Evolutionary conservation across 2,113 vertebrate genomes (phyloP), one percentile per base, ranked within the genome.

Genomic region (Serilophus lunatus): DNA sequence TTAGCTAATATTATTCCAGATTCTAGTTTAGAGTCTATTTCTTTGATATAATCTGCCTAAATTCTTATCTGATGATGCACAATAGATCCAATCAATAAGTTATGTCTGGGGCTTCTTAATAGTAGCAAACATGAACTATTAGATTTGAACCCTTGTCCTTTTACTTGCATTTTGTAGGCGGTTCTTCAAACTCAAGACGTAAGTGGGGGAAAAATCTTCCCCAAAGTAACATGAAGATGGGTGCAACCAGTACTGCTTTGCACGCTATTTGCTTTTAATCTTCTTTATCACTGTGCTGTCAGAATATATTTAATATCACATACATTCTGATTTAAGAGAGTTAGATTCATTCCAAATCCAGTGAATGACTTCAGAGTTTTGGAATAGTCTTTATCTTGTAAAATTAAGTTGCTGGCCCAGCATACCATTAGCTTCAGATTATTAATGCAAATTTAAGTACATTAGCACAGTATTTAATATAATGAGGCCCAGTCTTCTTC

Each of bases 331-430:
- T 86, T 29, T 90, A 74, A 93, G 56, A 81, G 47, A 93, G 82
- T 78, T 69, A 84, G 51, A 81, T 93, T 77, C 11, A 1, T 95
- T 88, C 51, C 3, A 1, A 72, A 90, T 65, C 51, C 63, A 86
- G 49, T 83, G 76, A 86, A 85, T 74, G 17, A 87, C 28, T 91
- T 82, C 29, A 65, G 25, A 88, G 76, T 75, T 94, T 92, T 84
- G n/a, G 44, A 90, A 66, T 28, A 83, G 64, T 66, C 66, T 81
- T 94, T 45, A 47, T 84, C 57, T 82, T 83, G 25, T 45, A 81
- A 82, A 88, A 86, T 95, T 83, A 94, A 80, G 57, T 49, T 93
- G 70, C 70, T 88, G 65, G 53, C 70, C 82, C 66, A 94, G 75
- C 74, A 88, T 80, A 47, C 35, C 33, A 78, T 90, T 93, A 91